Evolutionary conservation across 2,888 invertebrate genomes (phyloP).

Genomic region (Xestoiulus laeticollis): DNA sequence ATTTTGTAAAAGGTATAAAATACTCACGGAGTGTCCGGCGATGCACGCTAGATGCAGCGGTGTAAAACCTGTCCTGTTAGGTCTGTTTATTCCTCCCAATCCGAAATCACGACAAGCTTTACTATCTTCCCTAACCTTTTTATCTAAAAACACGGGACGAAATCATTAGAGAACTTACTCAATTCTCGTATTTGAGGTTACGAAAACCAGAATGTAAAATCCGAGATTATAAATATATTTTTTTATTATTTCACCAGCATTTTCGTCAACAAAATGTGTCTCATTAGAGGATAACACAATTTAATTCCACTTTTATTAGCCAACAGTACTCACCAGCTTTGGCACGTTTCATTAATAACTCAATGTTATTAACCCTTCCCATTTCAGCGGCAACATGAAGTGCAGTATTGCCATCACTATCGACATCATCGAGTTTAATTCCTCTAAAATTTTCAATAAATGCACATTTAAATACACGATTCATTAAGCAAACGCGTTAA

Average conservation of each 20-base stretch:
- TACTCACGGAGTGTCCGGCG: constrained; percentile 63
- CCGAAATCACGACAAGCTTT: constrained; percentile 61
- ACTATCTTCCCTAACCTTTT: constrained; percentile 54
- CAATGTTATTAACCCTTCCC: constrained; percentile 64
- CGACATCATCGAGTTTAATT: constrained; percentile 62
- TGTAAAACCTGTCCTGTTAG: constrained; percentile 62
- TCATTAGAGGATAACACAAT: not conserved
- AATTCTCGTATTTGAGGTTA: not conserved
- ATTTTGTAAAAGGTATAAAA: constrained; percentile 40
- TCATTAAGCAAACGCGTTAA: too few relatives aligned
- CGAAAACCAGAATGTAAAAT: not conserved
- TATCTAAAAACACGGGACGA: constrained; percentile 57
- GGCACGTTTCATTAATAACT: constrained; percentile 61
- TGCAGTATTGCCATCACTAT: constrained; percentile 64
- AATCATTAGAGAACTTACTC: not conserved
- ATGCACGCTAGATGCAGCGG: constrained; percentile 65
- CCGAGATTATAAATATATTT: too few relatives aligned
- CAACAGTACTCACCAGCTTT: constrained; percentile 59
- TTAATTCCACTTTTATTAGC: not conserved
- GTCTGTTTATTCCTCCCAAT: constrained; percentile 63
- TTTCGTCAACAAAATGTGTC: too few relatives aligned
- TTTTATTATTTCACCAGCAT: too few relatives aligned
- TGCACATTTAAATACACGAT: not conserved
- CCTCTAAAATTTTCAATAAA: constrained; percentile 59
- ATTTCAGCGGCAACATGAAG: constrained; percentile 64